phyloP scores from a whole-genome alignment of 2,888 invertebrate species.

The Carpatolechia fugitivella region DNA sequence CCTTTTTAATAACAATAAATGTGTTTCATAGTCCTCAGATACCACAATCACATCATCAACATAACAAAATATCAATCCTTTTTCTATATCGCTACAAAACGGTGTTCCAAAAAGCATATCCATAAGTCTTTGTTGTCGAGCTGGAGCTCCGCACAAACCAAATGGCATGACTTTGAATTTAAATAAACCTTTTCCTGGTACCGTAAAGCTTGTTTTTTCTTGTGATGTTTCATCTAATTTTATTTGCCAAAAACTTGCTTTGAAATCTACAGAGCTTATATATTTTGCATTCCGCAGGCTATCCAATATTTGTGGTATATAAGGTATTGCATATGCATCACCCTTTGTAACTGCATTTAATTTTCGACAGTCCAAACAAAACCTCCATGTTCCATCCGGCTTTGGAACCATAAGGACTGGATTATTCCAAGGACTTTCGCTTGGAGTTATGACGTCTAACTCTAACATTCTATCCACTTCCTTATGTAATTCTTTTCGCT shows the following conservation, averaged over 20 bases:
- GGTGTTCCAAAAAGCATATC: background rate
- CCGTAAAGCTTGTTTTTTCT: slow-evolving; percentile 20
- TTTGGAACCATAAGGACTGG: slow-evolving; percentile 17
- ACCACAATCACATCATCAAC: slow-evolving; percentile 22
- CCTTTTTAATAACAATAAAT: slow-evolving; percentile 13
- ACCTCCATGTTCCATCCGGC: slow-evolving; percentile 14
- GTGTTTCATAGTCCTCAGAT: slow-evolving; percentile 14
- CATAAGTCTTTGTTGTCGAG: slow-evolving; percentile 17
- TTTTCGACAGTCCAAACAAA: slow-evolving; percentile 18
- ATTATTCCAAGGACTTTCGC: slow-evolving; percentile 5
- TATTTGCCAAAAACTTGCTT: slow-evolving; percentile 7
- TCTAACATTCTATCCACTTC: slow-evolving; percentile 5
- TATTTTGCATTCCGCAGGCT: slow-evolving; percentile 18
- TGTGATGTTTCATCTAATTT: slow-evolving; percentile 1
- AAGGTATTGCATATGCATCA: slow-evolving; percentile 19
- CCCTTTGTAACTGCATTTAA: slow-evolving; percentile 6
- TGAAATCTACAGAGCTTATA: slow-evolving; percentile 15
- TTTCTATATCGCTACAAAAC: background rate
- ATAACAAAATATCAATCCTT: slow-evolving; percentile 16
- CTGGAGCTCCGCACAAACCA: slow-evolving; percentile 17
- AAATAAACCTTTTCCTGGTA: slow-evolving; percentile 20
- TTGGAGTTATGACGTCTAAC: background rate
- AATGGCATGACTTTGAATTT: slow-evolving; percentile 22
- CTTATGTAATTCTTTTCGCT: no score
- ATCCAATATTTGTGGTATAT: slow-evolving; percentile 17